A percentile compares a stretch with the other conserved stretches of the same genome.
These are phyloP conservation scores for Drosophila bocqueti DNA, from an alignment of 1,140 invertebrate species.

Conservation along the genomic window DNA sequence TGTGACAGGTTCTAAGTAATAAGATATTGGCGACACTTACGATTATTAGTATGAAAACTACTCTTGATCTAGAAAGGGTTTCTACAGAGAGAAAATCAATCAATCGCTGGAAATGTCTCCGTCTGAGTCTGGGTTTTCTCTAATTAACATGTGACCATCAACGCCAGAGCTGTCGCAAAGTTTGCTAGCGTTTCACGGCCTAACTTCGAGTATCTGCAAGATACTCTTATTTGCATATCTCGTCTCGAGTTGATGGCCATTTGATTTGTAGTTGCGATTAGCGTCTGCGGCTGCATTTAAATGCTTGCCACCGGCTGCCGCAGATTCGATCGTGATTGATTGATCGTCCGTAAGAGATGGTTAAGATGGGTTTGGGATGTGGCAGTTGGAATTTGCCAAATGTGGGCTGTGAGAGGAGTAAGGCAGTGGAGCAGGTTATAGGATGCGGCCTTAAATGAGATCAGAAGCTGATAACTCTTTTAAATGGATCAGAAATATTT, in stretches of 20 bases:
- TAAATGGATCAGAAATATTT: neutral
- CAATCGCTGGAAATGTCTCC: constrained; percentile 19
- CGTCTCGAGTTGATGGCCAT: constrained; percentile 48
- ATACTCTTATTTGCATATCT: constrained; percentile 60
- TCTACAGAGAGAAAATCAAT: constrained; percentile 31
- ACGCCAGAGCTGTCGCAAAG: constrained; percentile 19
- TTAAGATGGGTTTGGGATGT: constrained; percentile 15
- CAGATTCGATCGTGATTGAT: constrained; percentile 56
- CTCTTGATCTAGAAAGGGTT: constrained; percentile 13
- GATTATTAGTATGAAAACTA: neutral
- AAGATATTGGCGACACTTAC: constrained; percentile 16
- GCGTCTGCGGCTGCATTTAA: constrained; percentile 72
- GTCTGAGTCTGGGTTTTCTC: constrained; percentile 21
- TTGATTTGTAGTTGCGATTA: constrained; percentile 74
- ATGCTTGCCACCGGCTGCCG: constrained; percentile 71
- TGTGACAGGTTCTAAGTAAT: neutral
- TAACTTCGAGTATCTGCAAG: constrained; percentile 8
- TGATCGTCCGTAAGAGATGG: constrained; percentile 58
- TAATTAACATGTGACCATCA: constrained; percentile 47
- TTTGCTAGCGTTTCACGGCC: neutral
- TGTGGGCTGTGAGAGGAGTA: constrained; percentile 4
- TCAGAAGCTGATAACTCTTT: neutral
- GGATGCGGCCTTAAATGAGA: too few species aligned
- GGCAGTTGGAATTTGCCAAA: constrained; percentile 2
- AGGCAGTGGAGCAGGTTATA: constrained; percentile 17